Conservation (phyloP, 2,797 vertebrate genomes). For the Petrocephalus sullivani region DNA sequence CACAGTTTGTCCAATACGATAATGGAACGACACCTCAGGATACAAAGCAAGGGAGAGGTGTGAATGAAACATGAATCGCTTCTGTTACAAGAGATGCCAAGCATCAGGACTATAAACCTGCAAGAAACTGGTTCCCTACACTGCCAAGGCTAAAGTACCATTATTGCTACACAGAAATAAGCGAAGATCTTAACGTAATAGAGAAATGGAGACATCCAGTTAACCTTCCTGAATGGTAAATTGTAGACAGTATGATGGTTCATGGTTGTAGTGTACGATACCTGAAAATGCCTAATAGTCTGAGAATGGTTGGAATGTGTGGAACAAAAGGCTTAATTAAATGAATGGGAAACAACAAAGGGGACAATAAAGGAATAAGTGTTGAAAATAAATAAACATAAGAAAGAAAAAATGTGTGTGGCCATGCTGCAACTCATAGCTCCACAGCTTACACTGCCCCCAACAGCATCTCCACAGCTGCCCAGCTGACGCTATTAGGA, state of each 20-base stretch:
- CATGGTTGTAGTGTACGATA: background rate
- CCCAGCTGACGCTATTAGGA: background rate
- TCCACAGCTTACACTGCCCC: background rate
- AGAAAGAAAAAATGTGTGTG: background rate
- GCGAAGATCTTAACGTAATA: background rate
- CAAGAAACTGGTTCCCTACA: background rate
- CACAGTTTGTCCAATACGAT: slow-evolving; percentile 7
- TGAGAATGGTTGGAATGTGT: background rate
- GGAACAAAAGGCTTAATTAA: background rate
- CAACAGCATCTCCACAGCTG: background rate
- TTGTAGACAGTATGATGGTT: background rate
- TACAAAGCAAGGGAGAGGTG: background rate
- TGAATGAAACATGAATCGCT: background rate
- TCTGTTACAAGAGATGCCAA: background rate
- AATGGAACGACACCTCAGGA: background rate
- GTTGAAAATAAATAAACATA: background rate
- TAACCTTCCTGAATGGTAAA: background rate
- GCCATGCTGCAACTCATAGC: background rate
- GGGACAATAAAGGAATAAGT: background rate
- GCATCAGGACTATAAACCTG: background rate
- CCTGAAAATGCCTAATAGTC: background rate
- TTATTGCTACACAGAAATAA: background rate
- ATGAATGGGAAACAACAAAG: background rate
- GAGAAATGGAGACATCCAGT: background rate
- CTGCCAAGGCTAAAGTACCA: background rate